Evolutionary conservation across 2,797 vertebrate genomes (phyloP).

Genomic region (Loris lydekkerianus): DNA sequence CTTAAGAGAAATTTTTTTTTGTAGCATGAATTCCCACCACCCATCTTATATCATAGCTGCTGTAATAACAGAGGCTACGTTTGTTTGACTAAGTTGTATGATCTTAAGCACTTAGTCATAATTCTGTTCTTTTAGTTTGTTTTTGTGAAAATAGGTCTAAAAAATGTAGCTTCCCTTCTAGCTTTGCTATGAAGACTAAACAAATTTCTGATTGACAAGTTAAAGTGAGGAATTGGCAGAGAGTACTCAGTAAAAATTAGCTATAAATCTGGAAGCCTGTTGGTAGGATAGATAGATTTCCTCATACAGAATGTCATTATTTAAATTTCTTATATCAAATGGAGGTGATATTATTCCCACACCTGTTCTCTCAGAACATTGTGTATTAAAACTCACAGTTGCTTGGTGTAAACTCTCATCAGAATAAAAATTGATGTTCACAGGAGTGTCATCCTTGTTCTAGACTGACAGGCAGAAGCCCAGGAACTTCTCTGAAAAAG

Average conservation of each 20-base stretch:
- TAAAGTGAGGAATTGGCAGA: rapidly evolving
- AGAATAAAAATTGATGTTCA: background rate
- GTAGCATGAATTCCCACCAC: background rate
- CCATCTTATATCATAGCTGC: background rate
- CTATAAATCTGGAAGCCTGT: rapidly evolving
- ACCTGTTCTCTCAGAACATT: background rate
- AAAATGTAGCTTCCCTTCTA: background rate
- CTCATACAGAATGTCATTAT: background rate
- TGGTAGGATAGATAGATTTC: background rate
- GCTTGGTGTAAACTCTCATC: background rate
- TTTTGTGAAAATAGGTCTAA: background rate
- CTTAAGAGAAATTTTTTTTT: background rate
- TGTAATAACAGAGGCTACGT: background rate
- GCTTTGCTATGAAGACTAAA: background rate
- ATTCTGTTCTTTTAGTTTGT: background rate
- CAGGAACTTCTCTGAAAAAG: background rate
- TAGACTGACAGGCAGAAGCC: background rate
- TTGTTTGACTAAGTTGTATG: background rate
- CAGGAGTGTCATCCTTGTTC: background rate
- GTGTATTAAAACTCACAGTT: rapidly evolving
- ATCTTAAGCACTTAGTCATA: background rate
- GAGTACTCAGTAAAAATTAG: rapidly evolving
- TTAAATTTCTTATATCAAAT: background rate
- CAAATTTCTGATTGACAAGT: background rate
- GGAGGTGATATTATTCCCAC: background rate